Evolutionary conservation across 2,113 vertebrate species (phyloP).

Genomic region (Oncorhynchus tshawytscha): DNA sequence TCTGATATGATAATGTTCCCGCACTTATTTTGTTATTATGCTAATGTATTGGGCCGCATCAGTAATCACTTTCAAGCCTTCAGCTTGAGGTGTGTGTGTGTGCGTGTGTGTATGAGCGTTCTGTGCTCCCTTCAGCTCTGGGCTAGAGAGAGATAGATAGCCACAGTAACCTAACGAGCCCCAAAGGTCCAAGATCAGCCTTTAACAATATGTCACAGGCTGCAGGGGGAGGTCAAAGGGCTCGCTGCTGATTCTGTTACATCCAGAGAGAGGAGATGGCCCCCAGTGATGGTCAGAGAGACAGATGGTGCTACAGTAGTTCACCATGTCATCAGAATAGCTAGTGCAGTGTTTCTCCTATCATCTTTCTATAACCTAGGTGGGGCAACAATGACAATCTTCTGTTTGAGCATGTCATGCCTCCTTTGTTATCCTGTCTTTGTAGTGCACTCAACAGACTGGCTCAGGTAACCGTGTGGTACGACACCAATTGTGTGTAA

Average conservation of each 20-base stretch:
- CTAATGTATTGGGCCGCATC: conserved; percentile 72
- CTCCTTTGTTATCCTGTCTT: too few species aligned
- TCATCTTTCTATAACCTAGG: too few species aligned
- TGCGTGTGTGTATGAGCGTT: too few species aligned
- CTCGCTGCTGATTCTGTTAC: background rate
- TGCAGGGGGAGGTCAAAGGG: background rate
- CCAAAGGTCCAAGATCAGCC: background rate
- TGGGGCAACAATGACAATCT: too few species aligned
- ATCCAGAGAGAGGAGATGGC: background rate
- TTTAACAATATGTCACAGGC: background rate
- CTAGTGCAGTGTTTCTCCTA: too few species aligned
- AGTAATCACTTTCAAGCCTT: conserved; percentile 74
- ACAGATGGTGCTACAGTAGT: too few species aligned
- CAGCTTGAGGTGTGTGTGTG: conserved; percentile 46
- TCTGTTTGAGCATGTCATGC: too few species aligned
- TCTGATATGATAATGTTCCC: conserved; percentile 76
- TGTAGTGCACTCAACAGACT: too few species aligned
- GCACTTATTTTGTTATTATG: conserved; percentile 74
- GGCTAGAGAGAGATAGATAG: background rate
- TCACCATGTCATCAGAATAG: too few species aligned
- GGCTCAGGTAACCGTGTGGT: too few species aligned
- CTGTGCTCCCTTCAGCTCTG: background rate
- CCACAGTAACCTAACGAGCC: background rate
- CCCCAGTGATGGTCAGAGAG: background rate
- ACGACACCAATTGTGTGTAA: too few species aligned